Evolutionary conservation across 2,888 invertebrate species (phyloP).

Genomic region (Bedellia somnulentella): DNA sequence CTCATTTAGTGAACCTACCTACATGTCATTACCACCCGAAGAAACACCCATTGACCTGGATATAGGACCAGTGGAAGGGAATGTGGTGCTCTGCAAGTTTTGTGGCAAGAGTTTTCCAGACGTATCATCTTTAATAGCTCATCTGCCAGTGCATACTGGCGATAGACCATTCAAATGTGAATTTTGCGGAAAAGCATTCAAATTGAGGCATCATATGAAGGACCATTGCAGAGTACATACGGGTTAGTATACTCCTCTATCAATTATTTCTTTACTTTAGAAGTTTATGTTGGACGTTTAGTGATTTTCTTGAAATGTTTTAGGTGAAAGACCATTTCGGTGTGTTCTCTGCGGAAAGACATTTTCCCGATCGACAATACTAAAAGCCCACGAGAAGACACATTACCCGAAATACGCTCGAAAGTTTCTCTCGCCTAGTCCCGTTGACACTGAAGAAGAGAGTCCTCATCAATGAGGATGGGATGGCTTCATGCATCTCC

Average conservation of each 20-base stretch:
- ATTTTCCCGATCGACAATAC: constrained; percentile 86
- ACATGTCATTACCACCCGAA: constrained; percentile 52
- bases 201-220: constrained; percentile 91
- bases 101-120: constrained; percentile 92
- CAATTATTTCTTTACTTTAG: background rate
- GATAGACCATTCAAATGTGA: constrained; percentile 92
- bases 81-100: constrained; percentile 87
- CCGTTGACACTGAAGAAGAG: constrained; percentile 81
- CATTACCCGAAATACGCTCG: constrained; percentile 90
- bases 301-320: constrained; percentile 13
- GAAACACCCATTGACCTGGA: constrained; percentile 64
- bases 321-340: constrained; percentile 84
- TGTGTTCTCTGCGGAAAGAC: constrained; percentile 89
- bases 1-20: constrained; percentile 49
- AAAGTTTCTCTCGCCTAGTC: constrained; percentile 85
- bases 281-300: no score
- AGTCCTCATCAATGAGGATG: constrained; percentile 68
- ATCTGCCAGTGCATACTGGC: constrained; percentile 86
- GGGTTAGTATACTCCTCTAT: constrained; percentile 67
- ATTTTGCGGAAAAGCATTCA: constrained; percentile 92
- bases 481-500: constrained; percentile 21
- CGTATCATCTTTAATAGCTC: constrained; percentile 83
- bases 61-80: constrained; percentile 65
- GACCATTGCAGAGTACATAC: constrained; percentile 93
- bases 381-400: constrained; percentile 91